phyloP scores from a whole-genome alignment of 64 coral and sea anemone genomes.

The Trachythela sp. region DNA sequence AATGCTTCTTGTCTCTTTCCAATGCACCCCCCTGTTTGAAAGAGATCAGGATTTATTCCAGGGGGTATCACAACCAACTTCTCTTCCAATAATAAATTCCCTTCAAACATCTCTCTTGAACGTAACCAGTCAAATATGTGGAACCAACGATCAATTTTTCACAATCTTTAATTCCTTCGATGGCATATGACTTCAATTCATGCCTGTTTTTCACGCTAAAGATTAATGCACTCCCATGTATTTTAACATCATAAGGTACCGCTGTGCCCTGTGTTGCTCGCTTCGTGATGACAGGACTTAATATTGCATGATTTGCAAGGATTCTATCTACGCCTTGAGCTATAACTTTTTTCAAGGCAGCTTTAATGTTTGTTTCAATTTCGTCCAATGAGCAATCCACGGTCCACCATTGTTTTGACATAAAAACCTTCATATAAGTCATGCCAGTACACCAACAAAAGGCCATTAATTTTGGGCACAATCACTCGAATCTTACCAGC shows the following conservation, averaged over 20 bases:
- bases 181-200: constrained; percentile 67
- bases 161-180: constrained; percentile 69
- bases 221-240: constrained; percentile 83
- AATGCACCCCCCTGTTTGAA: constrained; percentile 51
- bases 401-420: constrained; percentile 88
- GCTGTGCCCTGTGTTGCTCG: constrained; percentile 55
- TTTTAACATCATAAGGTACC: constrained; percentile 68
- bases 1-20: constrained; percentile 59
- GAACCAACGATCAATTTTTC: constrained; percentile 73
- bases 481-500: constrained; percentile 63
- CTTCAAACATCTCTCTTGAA: constrained; percentile 49
- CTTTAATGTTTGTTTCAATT: constrained; percentile 83
- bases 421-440: constrained; percentile 71
- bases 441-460: constrained; percentile 84
- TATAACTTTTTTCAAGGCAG: constrained; percentile 66
- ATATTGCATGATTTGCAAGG: constrained; percentile 78
- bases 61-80: constrained; percentile 84
- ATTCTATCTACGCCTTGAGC: constrained; percentile 79
- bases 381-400: constrained; percentile 71
- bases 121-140: constrained; percentile 54
- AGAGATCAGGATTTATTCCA: constrained; percentile 78
- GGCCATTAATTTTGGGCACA: constrained; percentile 76
- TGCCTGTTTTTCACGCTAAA: constrained; percentile 69
- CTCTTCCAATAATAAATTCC: constrained; percentile 44
- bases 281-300: constrained; percentile 74